Conservation (phyloP, 2,113 vertebrate genomes). For the Sinocyclocheilus anshuiensis region DNA sequence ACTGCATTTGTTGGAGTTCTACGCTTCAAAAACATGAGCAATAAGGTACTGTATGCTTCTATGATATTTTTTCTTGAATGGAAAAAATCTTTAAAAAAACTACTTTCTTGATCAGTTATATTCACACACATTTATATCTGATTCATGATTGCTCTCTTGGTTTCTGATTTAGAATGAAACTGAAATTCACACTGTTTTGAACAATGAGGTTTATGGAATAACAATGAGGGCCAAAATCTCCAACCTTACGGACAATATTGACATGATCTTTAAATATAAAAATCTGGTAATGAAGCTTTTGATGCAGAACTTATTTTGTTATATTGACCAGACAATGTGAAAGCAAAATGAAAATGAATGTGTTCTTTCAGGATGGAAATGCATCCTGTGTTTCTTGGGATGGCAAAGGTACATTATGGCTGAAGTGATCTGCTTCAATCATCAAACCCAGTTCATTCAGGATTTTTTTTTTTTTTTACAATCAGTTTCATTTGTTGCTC, state of each 20-base stretch:
- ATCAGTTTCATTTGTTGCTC: no score
- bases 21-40: neutral
- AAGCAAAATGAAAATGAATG: neutral
- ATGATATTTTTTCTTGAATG: no score
- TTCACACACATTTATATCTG: no score
- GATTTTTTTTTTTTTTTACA: no score
- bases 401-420: conserved; percentile 1
- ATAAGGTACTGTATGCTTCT: neutral
- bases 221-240: neutral
- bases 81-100: no score
- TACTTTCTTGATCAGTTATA: no score
- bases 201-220: conserved; percentile 13
- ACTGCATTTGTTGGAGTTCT: neutral
- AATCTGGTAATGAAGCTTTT: neutral
- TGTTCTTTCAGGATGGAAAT: neutral
- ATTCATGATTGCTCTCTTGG: no score
- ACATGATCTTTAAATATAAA: neutral
- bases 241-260: neutral
- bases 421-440: no score
- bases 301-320: neutral
- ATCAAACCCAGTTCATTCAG: neutral
- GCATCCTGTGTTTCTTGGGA: neutral
- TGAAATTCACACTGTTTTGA: neutral
- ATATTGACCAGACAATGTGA: neutral
- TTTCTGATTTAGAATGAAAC: no score